Base-by-base conservation (phyloP, 2,888 invertebrate species). In the Brachynemurus nebulosus region DNA sequence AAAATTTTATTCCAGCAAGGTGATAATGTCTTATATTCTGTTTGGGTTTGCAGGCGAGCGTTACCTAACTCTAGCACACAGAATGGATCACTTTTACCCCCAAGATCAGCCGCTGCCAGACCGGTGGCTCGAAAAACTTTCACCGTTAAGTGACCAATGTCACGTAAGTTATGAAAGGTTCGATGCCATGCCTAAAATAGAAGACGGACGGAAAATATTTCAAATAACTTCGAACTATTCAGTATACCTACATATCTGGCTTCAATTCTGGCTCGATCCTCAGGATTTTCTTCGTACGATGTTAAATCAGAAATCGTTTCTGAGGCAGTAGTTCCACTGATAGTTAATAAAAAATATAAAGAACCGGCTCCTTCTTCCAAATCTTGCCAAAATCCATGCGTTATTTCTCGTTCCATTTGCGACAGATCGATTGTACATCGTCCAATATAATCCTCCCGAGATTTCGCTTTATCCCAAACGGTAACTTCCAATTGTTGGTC, bases 1-100 rank as follows among this genome's bases (percentile, higher is more conserved):
- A 97, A 98, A 53, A 96, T 89, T 67, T 97, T 97, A 70, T 95
- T 92, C 98, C 98, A 98, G 52, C 83, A 90, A 0, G 98, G 98
- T 43, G 84, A 74, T 17, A 98, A 67, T 0, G 97, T 98, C 65
- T 97, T 96, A 64, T 98, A 98, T 64, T 97, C 96, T 0, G 98
- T 98, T 63, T 97, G 95, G 0, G 98, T 98, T 64, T 97, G 96
- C 25, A 97, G 69, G 41, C 97, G 76, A 1, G 92, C 80, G 61
- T 98, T 98, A 11, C 91, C 88, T 50, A 98, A 69, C 61, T 97
- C 96, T 16, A 98, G 64, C 0, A 98, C 96, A 65, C 95, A 96
- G 66, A 97, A 98, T 0, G 98, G 98, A 66, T 98, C 98, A 38
- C 95, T 95, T 63, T 97, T 97, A 2, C 96, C 96, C 1, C 95